Evolutionary conservation across 35 echinoderm and acorn worm genomes (phyloP).

Genomic region (Hemicentrotus pulcherrimus): DNA sequence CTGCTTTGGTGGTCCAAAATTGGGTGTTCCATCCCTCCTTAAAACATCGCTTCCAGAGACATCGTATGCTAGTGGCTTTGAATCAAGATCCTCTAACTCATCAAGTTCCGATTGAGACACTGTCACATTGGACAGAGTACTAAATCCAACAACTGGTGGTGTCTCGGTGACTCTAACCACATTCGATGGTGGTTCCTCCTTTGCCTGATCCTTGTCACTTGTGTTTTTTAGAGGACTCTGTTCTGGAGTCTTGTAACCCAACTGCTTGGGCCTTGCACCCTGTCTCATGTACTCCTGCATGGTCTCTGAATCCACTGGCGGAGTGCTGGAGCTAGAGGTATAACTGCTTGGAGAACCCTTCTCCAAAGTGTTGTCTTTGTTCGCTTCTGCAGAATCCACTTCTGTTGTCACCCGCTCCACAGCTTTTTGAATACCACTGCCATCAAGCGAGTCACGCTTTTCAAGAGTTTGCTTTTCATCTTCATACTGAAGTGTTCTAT

Average conservation of each 20-base stretch:
- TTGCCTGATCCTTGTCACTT: background rate
- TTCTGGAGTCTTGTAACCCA: conserved; percentile 53
- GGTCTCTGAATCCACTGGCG: conserved; percentile 62
- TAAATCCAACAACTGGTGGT: conserved; percentile 69
- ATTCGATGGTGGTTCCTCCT: background rate
- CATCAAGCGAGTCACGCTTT: background rate
- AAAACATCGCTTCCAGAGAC: background rate
- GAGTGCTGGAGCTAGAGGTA: conserved; percentile 18
- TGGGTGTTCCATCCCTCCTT: background rate
- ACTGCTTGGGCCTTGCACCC: conserved; percentile 81
- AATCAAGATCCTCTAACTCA: conserved; percentile 27
- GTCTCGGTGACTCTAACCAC: conserved; percentile 14
- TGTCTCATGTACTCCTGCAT: conserved; percentile 87
- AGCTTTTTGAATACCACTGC: background rate
- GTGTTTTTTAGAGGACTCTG: conserved; percentile 44
- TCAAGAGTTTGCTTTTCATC: background rate
- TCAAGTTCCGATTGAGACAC: conserved; percentile 61
- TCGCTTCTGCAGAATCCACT: background rate
- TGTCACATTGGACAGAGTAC: conserved; percentile 62
- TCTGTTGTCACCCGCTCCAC: background rate
- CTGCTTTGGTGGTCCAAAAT: background rate
- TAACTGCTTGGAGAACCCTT: conserved; percentile 35
- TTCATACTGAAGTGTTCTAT: background rate
- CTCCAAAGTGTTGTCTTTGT: background rate
- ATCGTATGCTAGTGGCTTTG: conserved; percentile 27